Evolutionary conservation across 1,140 invertebrate species (phyloP), one percentile per base, ranked within the genome.

Genomic region (Mizuhopecten yessoensis): DNA sequence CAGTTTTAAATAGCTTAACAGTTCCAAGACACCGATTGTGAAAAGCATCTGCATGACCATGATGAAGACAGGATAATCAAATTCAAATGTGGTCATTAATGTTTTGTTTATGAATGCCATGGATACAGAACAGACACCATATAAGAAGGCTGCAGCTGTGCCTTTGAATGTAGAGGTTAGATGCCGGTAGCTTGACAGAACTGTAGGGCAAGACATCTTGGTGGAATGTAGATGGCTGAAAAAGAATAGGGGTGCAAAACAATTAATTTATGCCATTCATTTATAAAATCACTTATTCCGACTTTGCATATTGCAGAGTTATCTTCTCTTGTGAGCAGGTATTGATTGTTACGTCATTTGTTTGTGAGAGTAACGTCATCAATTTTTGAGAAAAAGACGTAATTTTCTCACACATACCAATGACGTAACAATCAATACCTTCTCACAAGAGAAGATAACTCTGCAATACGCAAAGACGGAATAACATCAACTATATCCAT

Each of bases 81-180:
- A 97, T 11, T 96, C 91, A 91, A 96, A 96, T 0, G 94, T 94
- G 34, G 95, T 96, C 93, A 97, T 94, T 10, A 97, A 93, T n/a
- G 95, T 92, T 93, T 97, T 97, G 93, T 97, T 97, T 34, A 97
- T 91, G 93, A 97, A 97, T n/a, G 97, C 97, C 95, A 97, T 97
- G 20, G 96, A 96, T 0, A 96, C 94, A 3, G 97, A 97, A 93
- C 95, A 96, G 7, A 94, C 86, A 11, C 97, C 97, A 95, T 97
- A 97, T 45, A 97, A 95, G 0, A 97, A 45, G 11, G 97, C 97
- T 49, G 96, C 96, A 23, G 93, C 36, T 33, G 96, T 90, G 17
- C 95, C 94, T 91, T 94, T 95, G 7, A 93, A 29, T 34, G 91
- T 29, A 88, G n/a, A 91, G 89, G 10, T 91, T 33, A 23, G 42